These are phyloP conservation scores for Synaphobranchus kaupii DNA, from an alignment of 2,797 vertebrate species.

Conservation along the genomic window DNA sequence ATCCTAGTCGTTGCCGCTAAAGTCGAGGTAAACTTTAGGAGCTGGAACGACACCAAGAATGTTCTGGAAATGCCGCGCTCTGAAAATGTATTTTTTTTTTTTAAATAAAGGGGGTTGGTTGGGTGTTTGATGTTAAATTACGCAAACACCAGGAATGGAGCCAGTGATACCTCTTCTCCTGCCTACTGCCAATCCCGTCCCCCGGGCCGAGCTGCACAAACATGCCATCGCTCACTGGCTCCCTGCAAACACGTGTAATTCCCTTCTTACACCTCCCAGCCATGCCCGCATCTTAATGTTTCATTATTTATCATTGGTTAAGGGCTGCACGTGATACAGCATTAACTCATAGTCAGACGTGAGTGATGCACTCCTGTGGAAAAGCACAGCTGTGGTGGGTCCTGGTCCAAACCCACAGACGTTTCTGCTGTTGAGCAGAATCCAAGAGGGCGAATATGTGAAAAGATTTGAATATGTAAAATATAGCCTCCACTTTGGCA, in stretches of 20 bases:
- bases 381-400: background rate
- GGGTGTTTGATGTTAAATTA: background rate
- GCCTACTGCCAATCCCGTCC: background rate
- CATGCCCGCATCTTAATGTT: background rate
- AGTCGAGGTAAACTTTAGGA: background rate
- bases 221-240: background rate
- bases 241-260: background rate
- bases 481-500: slow-evolving; percentile 17
- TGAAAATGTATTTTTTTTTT: background rate
- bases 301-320: background rate
- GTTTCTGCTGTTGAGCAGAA: slow-evolving; percentile 19
- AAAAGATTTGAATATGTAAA: slow-evolving; percentile 35
- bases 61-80: background rate
- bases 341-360: background rate
- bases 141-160: background rate
- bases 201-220: background rate
- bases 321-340: slow-evolving; percentile 9
- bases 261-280: slow-evolving; percentile 10
- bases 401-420: background rate
- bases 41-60: background rate
- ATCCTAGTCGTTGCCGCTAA: background rate
- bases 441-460: slow-evolving; percentile 35
- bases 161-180: background rate
- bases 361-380: background rate
- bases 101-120: background rate